phyloP scores from a whole-genome alignment of 2,797 vertebrate species.

The Platyrinchus mystaceus region DNA sequence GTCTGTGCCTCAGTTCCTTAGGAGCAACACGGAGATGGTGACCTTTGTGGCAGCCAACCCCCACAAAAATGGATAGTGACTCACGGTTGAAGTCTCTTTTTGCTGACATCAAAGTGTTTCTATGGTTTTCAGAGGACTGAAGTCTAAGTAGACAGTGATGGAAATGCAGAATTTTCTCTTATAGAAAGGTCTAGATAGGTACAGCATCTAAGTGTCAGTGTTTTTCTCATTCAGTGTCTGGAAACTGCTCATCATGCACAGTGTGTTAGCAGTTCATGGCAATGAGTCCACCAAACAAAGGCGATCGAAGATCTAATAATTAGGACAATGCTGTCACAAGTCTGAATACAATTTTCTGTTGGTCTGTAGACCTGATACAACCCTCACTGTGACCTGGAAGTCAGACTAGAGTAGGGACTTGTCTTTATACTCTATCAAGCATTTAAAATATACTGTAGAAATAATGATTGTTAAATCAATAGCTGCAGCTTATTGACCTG shows the following conservation, averaged over 20 bases:
- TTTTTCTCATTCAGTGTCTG: background rate
- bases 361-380: background rate
- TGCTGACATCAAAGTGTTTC: background rate
- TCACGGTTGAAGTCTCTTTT: background rate
- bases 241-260: background rate
- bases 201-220: background rate
- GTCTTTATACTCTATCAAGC: background rate
- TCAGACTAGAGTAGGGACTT: background rate
- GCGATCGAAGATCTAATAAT: background rate
- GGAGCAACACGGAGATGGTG: background rate
- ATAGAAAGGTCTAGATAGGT: background rate
- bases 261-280: background rate
- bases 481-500: background rate
- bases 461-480: background rate
- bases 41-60: background rate
- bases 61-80: background rate
- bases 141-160: background rate
- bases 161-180: background rate
- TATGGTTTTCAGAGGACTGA: background rate
- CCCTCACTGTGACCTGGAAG: background rate
- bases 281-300: background rate
- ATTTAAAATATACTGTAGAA: background rate
- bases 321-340: background rate
- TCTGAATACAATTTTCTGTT: background rate
- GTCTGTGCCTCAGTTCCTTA: background rate